phyloP scores from a whole-genome alignment of 2,113 vertebrate genomes.

The Anarrhichthys ocellatus region DNA sequence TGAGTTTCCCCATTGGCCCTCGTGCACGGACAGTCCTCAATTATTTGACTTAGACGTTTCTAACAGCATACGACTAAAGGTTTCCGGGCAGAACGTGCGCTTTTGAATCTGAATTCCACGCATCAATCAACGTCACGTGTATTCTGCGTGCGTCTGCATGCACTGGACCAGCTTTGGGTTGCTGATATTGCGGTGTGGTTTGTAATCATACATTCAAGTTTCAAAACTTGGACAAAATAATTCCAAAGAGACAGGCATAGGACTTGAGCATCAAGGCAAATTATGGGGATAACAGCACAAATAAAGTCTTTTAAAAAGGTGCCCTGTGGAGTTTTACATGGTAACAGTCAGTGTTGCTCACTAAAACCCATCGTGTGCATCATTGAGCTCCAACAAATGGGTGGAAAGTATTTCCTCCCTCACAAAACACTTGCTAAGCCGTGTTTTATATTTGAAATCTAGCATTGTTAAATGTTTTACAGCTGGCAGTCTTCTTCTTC shows the following conservation, averaged over 20 bases:
- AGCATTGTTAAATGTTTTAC: neutral
- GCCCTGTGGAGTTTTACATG: conserved; percentile 12
- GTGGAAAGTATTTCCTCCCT: neutral
- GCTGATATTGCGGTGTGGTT: neutral
- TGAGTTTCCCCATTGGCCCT: too few relatives aligned
- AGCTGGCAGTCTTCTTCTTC: neutral
- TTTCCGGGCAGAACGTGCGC: too few relatives aligned
- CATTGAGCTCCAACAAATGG: neutral
- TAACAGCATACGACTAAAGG: too few relatives aligned
- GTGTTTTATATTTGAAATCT: neutral
- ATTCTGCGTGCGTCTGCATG: too few relatives aligned
- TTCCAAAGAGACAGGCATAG: conserved; percentile 37
- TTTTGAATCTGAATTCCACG: too few relatives aligned
- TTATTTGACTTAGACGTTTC: neutral
- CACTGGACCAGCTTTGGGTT: neutral
- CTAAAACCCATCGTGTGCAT: neutral
- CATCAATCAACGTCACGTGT: too few relatives aligned
- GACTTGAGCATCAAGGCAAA: conserved; percentile 18
- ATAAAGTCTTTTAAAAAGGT: neutral
- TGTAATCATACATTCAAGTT: neutral
- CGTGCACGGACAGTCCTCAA: too few relatives aligned
- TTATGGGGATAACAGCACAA: conserved; percentile 18
- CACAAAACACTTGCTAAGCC: neutral
- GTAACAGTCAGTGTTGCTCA: neutral
- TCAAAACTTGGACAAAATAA: conserved; percentile 37